phyloP scores from a whole-genome alignment of 2,888 invertebrate genomes.

The Phytoseiulus persimilis region DNA sequence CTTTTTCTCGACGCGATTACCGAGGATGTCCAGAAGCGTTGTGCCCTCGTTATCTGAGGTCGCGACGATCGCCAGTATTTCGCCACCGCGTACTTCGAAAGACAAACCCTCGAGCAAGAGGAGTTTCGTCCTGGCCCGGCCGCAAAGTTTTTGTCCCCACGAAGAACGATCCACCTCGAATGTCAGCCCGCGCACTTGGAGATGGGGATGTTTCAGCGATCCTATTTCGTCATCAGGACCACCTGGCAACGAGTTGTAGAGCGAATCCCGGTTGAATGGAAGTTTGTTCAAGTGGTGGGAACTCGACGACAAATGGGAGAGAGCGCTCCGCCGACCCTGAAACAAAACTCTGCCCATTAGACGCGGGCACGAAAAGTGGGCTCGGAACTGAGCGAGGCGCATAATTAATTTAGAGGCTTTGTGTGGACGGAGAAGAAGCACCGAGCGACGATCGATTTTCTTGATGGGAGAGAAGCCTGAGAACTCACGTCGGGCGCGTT shows the following conservation, averaged over 20 bases:
- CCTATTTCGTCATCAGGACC: slow-evolving; percentile 41
- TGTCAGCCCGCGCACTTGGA: slow-evolving; percentile 59
- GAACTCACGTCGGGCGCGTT: slow-evolving; percentile 24
- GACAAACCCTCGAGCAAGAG: slow-evolving; percentile 64
- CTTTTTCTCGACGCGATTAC: slow-evolving; percentile 61
- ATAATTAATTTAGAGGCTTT: no score
- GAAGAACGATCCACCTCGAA: slow-evolving; percentile 55
- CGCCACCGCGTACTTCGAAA: slow-evolving; percentile 80
- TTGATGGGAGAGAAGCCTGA: background rate
- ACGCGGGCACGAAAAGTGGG: no score
- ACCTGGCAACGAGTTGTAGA: slow-evolving; percentile 44
- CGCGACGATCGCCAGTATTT: slow-evolving; percentile 79
- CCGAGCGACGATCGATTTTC: no score
- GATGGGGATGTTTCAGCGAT: slow-evolving; percentile 50
- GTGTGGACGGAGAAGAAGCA: no score
- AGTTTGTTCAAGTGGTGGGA: slow-evolving; percentile 42
- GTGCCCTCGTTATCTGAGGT: slow-evolving; percentile 74
- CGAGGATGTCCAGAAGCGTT: slow-evolving; percentile 70
- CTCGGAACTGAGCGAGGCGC: no score
- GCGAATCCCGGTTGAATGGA: slow-evolving; percentile 45
- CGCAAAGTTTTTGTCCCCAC: slow-evolving; percentile 48
- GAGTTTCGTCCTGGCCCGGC: slow-evolving; percentile 50
- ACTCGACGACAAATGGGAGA: slow-evolving; percentile 43
- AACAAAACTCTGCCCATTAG: background rate
- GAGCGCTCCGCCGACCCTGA: slow-evolving; percentile 41